Conservation (phyloP, 2,888 invertebrate genomes). For the Parnassius glacialis region DNA sequence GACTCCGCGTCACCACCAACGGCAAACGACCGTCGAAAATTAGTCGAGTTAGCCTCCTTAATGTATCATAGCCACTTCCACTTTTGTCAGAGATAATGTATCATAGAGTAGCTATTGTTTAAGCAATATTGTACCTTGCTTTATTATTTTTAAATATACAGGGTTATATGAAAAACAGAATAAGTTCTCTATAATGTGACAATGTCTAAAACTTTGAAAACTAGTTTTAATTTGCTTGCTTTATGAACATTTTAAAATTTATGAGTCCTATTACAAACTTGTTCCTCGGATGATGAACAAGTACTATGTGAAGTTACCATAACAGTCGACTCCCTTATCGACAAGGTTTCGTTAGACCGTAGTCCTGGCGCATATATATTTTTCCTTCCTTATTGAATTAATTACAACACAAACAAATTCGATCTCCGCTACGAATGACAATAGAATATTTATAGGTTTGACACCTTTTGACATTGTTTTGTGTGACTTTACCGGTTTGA, state of each 20-base stretch:
- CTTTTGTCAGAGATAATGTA: constrained; percentile 16
- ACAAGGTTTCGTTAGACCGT: not conserved
- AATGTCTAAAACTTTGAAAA: too few species aligned
- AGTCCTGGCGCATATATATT: constrained; percentile 3
- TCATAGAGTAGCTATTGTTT: constrained; percentile 13
- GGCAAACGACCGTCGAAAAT: constrained; percentile 15
- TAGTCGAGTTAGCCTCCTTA: constrained; percentile 22
- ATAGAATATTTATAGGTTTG: constrained; percentile 13
- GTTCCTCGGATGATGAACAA: too few species aligned
- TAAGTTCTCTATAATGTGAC: too few species aligned
- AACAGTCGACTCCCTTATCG: not conserved
- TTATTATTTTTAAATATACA: too few species aligned
- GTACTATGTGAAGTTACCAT: too few species aligned
- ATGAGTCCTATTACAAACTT: too few species aligned
- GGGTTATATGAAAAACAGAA: too few species aligned
- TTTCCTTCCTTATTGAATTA: constrained; percentile 20
- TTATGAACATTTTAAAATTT: too few species aligned
- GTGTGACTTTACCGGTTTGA: constrained; percentile 6
- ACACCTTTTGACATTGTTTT: constrained; percentile 2
- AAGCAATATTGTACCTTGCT: too few species aligned
- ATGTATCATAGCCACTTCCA: constrained; percentile 19
- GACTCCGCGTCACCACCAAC: not conserved
- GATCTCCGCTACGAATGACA: constrained; percentile 6
- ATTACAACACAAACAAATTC: constrained; percentile 13
- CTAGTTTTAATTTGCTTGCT: too few species aligned